Evolutionary conservation across 1,140 invertebrate species (phyloP).

Genomic region (Hydropsyche tenuis): DNA sequence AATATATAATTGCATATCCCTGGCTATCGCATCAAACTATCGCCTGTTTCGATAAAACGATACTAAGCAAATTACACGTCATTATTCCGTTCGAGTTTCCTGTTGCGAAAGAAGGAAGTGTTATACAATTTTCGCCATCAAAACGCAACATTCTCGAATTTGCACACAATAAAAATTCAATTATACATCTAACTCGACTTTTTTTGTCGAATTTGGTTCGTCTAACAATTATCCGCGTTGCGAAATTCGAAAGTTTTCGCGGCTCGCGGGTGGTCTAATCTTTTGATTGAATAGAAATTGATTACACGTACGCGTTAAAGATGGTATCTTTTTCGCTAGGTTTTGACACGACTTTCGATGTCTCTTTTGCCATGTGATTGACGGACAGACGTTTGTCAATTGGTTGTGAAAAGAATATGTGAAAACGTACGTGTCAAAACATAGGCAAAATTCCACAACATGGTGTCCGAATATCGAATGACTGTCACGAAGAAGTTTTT

Average conservation of each 20-base stretch:
- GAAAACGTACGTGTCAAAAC: conserved; percentile 8
- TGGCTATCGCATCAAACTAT: too few relatives aligned
- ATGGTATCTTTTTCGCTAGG: neutral
- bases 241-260: too few relatives aligned
- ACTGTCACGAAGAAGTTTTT: conserved; percentile 10
- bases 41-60: too few relatives aligned
- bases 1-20: too few relatives aligned
- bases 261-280: neutral
- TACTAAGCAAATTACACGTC: conserved; percentile 5
- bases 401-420: neutral
- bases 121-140: neutral
- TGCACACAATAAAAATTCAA: neutral
- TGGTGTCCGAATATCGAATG: conserved; percentile 16
- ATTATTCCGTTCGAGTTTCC: neutral
- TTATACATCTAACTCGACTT: too few relatives aligned
- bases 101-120: conserved; percentile 11
- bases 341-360: neutral
- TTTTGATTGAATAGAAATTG: neutral
- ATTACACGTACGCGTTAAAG: conserved; percentile 2
- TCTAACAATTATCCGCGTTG: too few relatives aligned
- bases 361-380: conserved; percentile 3
- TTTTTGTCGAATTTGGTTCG: too few relatives aligned
- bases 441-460: neutral
- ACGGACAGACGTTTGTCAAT: conserved; percentile 10
- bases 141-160: neutral